Base-by-base conservation (phyloP, 2,888 invertebrate species). In the Herminia tarsipennalis region DNA sequence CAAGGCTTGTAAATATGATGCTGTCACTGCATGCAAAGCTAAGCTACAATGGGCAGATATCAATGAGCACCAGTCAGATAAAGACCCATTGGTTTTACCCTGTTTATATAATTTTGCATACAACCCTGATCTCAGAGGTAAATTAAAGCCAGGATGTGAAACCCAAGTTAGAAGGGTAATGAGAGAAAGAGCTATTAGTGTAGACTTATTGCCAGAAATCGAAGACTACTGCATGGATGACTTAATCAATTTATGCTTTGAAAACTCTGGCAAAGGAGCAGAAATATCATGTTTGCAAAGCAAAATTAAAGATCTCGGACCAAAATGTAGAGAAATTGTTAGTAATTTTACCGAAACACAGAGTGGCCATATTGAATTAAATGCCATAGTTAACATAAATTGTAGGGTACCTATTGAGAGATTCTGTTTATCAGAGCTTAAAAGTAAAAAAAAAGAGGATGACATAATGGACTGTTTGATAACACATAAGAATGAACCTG, bases 401-500 rank as follows among this genome's bases (percentile, higher is more conserved):
- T 99, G 99, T 78, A 93, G 93, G 57, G 93, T 94, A 55, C 94
- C 96, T 39, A 96, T 98, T 87, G 94, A 96, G 66, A 94, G 92
- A 55, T 92, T 97, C 58, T 98, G 98, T 73, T 92, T 93, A 48
- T 92, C 93, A 20, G 94, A 95, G 69, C 81, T 94, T 5, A 94
- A 94, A 66, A 93, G 92, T 63, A 94, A 93, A 47, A 94, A 94
- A 63, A 97, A 96, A 70, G 95, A 96, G 74, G 97, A 97, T 44
- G 97, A 98, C 65, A 93, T 98, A 65, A 96, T 99, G 95, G 97
- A 98, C 49, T 99, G 99, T 84, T 92, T 99, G 37, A 96, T 99
- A 45, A 92, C 95, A 22, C 96, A 98, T 80, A 99, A 99, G 87
- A 97, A 97, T 81, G 95, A 97, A 68, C 94, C 95, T 3, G 94